Evolutionary conservation across 2,113 vertebrate genomes (phyloP), one percentile per base, ranked within the genome.

Genomic region (Petromus typicus): DNA sequence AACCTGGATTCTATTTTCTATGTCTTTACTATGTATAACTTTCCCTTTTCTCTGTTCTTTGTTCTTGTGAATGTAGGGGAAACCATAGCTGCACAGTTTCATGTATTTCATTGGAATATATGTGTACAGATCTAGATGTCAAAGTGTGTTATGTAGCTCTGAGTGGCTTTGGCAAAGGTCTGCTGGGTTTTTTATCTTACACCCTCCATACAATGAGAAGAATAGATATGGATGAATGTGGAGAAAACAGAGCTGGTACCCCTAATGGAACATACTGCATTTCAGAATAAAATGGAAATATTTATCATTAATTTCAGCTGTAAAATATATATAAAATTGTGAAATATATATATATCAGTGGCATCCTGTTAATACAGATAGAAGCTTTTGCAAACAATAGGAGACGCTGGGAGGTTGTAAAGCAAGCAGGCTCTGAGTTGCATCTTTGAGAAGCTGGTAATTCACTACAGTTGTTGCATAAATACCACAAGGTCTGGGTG

Each of bases 11-110:
- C 25, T 85, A 92, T 84, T 82, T 71, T 6, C 76, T 95, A 48
- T 84, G 30, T 88, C 93, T 66, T 85, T 71, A 73, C 71, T 93
- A 43, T 82, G 67, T 92, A 85, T 80, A 86, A 89, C 7, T 51
- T 91, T 85, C 32, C 66, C 91, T 95, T 67, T 79, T 86, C 67
- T 91, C 66, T 79, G 23, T 82, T 88, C 66, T 92, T 17, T 82
- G n/a, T 90, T 43, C 75, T 82, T 96, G 78, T 94, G 69, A 93
- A 85, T 51, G 18, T 48, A 7, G 18, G 8, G 25, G 3, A 54
- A 80, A 84, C 30, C 76, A 45, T 86, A 88, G 45, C 80, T 84
- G 5, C 63, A 43, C 54, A 86, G 6, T 79, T 88, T 75, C 59
- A 67, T 59, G 51, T 3, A 48, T 85, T 63, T 88, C 30, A 51